phyloP scores from a whole-genome alignment of 2,888 invertebrate genomes.

The Oxytorus armatus region DNA sequence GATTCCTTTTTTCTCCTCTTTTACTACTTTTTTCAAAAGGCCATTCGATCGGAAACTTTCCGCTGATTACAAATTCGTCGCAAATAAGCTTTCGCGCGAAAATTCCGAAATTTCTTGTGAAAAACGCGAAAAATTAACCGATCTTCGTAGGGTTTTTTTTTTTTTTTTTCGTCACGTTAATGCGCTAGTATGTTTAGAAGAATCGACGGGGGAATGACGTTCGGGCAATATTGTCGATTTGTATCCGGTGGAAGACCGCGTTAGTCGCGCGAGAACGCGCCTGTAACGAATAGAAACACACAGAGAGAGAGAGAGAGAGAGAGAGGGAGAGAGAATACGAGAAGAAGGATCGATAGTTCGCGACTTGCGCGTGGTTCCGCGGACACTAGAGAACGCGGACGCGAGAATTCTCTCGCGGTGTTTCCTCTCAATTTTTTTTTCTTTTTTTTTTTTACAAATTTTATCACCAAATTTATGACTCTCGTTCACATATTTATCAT shows the following conservation, averaged over 20 bases:
- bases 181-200: not conserved
- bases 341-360: slow-evolving; percentile 69
- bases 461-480: slow-evolving; percentile 11
- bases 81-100: too few species aligned
- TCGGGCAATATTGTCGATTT: slow-evolving; percentile 17
- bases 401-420: slow-evolving; percentile 38
- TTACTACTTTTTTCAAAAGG: too few species aligned
- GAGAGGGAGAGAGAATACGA: slow-evolving; percentile 44
- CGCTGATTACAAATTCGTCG: too few species aligned
- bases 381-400: slow-evolving; percentile 33
- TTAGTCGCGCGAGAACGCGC: slow-evolving; percentile 48
- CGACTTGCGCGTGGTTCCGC: slow-evolving; percentile 69
- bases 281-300: slow-evolving; percentile 48
- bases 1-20: too few species aligned
- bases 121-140: too few species aligned
- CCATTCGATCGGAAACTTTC: too few species aligned
- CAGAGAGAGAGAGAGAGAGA: slow-evolving; percentile 27
- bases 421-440: slow-evolving; percentile 15
- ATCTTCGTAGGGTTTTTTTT: not conserved
- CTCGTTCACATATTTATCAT: too few species aligned
- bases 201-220: slow-evolving; percentile 16
- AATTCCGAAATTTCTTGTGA: too few species aligned
- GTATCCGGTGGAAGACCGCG: slow-evolving; percentile 38
- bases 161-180: not conserved
- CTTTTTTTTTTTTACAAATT: slow-evolving; percentile 23